Percentiles rank a stretch among this genome's conserved stretches.
phyloP scores from a whole-genome alignment of 2,888 invertebrate genomes.

The Nasonovia ribisnigri region DNA sequence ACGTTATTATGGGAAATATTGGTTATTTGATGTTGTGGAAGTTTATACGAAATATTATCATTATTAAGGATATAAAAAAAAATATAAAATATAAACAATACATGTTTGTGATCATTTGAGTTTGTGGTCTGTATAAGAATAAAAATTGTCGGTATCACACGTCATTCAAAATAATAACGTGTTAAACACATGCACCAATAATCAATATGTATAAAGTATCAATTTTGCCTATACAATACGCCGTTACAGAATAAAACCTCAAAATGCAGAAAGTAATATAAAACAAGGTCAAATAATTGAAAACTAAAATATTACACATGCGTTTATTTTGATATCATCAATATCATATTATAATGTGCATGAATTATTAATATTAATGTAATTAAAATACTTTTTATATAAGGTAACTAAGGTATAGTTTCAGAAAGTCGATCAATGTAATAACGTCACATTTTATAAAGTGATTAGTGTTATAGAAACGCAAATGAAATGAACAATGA shows the following conservation, averaged over 20 bases:
- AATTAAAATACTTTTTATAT: not conserved
- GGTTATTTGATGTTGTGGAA: not conserved
- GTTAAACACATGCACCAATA: not conserved
- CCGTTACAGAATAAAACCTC: not conserved
- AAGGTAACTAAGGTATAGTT: not conserved
- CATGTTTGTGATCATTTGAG: not conserved
- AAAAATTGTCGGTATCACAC: not conserved
- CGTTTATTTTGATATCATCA: not conserved
- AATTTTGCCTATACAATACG: not conserved
- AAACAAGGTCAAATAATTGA: not conserved
- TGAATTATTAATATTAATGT: too few relatives aligned
- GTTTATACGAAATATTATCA: not conserved
- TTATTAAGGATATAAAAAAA: not conserved
- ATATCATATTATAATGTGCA: not conserved
- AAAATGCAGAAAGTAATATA: not conserved
- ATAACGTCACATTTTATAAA: too few relatives aligned
- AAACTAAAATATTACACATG: not conserved
- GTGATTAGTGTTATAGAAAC: too few relatives aligned
- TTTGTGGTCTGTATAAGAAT: not conserved
- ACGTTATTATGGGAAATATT: not conserved
- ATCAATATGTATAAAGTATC: not conserved
- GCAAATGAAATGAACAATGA: too few relatives aligned
- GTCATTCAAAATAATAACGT: not conserved
- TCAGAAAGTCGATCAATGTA: not conserved
- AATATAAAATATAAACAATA: not conserved